A percentile compares a stretch with the other conserved stretches of the same genome.
These are phyloP conservation scores for Corythornis leucogaster DNA, from an alignment of 2,797 vertebrate genomes.

Conservation along the genomic window DNA sequence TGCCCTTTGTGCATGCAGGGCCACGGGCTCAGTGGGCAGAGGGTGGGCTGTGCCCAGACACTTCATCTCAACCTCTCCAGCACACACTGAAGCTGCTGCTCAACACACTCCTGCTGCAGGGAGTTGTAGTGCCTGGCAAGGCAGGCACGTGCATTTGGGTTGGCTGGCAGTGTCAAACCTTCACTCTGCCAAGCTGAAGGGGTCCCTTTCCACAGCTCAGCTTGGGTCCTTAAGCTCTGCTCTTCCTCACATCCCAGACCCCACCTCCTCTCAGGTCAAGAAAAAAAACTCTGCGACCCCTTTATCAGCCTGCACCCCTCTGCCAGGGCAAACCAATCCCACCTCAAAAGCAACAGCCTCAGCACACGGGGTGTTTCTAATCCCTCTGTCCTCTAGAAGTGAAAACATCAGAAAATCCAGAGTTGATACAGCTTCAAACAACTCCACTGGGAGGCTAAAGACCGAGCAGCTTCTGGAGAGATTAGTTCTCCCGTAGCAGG, in stretches of 20 bases:
- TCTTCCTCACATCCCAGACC: neutral
- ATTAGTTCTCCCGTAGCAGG: neutral
- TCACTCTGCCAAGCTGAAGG: neutral
- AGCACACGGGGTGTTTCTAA: neutral
- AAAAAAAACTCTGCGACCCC: neutral
- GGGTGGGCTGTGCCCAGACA: neutral
- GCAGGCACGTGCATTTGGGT: neutral
- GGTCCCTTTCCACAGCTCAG: neutral
- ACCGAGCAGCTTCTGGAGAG: neutral
- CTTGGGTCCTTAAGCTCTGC: neutral
- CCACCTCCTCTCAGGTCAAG: neutral
- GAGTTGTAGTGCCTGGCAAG: neutral
- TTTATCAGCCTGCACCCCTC: neutral
- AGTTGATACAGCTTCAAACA: neutral
- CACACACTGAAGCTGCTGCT: neutral
- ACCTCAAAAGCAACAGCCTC: neutral
- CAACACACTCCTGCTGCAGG: rapidly evolving
- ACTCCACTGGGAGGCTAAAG: neutral
- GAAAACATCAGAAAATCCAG: slow-evolving; percentile 28
- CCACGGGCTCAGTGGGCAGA: neutral
- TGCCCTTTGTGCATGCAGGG: neutral
- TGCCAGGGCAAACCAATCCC: neutral
- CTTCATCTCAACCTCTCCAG: neutral
- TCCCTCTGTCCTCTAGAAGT: neutral
- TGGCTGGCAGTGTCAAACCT: neutral